These are phyloP conservation scores for Hypothenemus hampei DNA, from an alignment of 1,140 invertebrate genomes.

Conservation along the genomic window DNA sequence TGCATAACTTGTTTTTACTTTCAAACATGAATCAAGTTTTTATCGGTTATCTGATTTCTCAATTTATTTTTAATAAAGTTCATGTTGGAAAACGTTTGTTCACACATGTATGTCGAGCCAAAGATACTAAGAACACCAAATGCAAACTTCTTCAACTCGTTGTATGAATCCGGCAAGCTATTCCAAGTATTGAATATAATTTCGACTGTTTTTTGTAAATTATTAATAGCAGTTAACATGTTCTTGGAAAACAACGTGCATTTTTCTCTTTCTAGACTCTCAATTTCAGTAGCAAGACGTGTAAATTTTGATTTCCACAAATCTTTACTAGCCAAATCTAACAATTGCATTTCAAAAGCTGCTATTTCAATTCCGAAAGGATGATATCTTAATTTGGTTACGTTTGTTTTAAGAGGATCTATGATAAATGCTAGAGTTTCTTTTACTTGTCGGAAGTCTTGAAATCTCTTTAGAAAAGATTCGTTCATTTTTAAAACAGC, in stretches of 20 bases:
- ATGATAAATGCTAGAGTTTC: conserved; percentile 36
- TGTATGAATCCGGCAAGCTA: conserved; percentile 34
- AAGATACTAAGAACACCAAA: conserved; percentile 31
- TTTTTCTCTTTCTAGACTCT: conserved; percentile 34
- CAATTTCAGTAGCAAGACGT: conserved; percentile 31
- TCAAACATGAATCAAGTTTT: conserved; percentile 33
- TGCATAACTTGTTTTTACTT: too few relatives aligned
- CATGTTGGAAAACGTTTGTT: conserved; percentile 35
- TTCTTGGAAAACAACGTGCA: conserved; percentile 28
- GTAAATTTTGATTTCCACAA: conserved; percentile 27
- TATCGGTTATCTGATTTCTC: conserved; percentile 29
- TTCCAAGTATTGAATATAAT: conserved; percentile 36
- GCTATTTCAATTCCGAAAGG: conserved; percentile 36
- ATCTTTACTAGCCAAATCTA: conserved; percentile 36
- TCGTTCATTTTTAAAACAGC: conserved; percentile 34
- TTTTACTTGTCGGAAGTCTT: conserved; percentile 35
- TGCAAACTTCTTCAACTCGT: conserved; percentile 34
- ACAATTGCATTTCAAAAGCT: conserved; percentile 36
- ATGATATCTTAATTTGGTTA: conserved; percentile 30
- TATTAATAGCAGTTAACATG: conserved; percentile 33
- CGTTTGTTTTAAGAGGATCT: conserved; percentile 37
- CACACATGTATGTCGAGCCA: conserved; percentile 35
- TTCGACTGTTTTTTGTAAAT: conserved; percentile 25
- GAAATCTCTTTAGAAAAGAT: conserved; percentile 33
- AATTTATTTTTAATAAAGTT: conserved; percentile 31